phyloP scores from a whole-genome alignment of 1,140 invertebrate species.

The Hycleus cichorii region DNA sequence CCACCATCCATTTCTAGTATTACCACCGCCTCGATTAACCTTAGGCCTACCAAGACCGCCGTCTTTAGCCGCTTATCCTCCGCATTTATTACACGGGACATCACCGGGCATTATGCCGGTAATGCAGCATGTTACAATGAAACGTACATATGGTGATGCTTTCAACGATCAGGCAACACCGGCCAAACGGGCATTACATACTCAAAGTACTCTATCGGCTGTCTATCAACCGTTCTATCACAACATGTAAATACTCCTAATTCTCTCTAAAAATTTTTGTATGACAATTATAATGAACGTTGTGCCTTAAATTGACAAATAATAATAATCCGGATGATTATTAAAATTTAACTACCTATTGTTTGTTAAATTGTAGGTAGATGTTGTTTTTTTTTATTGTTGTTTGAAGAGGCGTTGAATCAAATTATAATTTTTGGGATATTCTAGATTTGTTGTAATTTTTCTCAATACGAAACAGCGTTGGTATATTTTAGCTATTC shows the following conservation, averaged over 20 bases:
- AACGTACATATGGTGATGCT: conserved; percentile 42
- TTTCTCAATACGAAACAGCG: too few relatives aligned
- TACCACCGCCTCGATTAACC: conserved; percentile 30
- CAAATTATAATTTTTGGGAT: too few relatives aligned
- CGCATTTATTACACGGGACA: conserved; percentile 21
- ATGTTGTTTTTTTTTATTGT: too few relatives aligned
- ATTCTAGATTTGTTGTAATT: too few relatives aligned
- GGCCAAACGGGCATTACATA: conserved; percentile 43
- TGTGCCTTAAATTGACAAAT: too few relatives aligned
- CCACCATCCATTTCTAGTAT: conserved; percentile 43
- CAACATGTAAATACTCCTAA: conserved; percentile 40
- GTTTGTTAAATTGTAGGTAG: too few relatives aligned
- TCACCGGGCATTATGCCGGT: conserved; percentile 36
- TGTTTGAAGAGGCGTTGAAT: too few relatives aligned
- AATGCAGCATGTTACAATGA: conserved; percentile 39
- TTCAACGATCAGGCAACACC: conserved; percentile 42
- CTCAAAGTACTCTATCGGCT: conserved; percentile 9
- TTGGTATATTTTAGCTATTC: too few relatives aligned
- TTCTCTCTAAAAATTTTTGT: too few relatives aligned
- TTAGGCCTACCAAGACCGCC: conserved; percentile 31
- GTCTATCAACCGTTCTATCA: conserved; percentile 48
- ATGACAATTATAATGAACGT: too few relatives aligned
- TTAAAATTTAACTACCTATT: too few relatives aligned
- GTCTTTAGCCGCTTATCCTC: conserved; percentile 23
- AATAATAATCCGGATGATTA: too few relatives aligned